These are phyloP conservation scores for Smithornis capensis DNA, from an alignment of 2,113 vertebrate species.

Conservation along the genomic window DNA sequence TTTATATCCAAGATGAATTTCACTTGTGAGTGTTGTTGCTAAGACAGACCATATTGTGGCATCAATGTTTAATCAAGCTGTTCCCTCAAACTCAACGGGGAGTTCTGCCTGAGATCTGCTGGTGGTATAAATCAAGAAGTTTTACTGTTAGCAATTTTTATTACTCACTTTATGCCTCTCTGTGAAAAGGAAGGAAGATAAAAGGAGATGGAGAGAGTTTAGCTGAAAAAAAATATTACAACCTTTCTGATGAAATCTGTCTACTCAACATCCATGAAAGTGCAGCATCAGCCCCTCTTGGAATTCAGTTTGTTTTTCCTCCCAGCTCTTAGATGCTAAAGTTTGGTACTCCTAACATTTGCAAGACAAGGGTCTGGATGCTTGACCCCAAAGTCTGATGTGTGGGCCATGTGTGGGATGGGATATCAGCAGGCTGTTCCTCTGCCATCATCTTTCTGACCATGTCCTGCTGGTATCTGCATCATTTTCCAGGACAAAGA, in stretches of 20 bases:
- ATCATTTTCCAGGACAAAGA: background rate
- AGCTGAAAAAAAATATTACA: background rate
- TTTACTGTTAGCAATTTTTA: conserved; percentile 23
- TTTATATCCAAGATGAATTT: conserved; percentile 39
- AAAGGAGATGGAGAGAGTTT: background rate
- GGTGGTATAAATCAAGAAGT: conserved; percentile 6
- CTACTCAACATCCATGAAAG: background rate
- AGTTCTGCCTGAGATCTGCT: conserved; percentile 13
- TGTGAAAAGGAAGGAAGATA: background rate
- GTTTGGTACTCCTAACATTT: background rate
- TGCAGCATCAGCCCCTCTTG: background rate
- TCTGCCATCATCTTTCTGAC: background rate
- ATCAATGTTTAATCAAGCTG: conserved; percentile 62
- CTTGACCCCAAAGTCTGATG: background rate
- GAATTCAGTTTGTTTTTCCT: background rate
- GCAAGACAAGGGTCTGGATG: background rate
- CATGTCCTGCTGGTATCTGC: background rate
- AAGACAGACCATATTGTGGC: conserved; percentile 51
- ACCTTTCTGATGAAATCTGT: background rate
- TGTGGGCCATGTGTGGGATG: background rate
- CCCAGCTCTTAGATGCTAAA: background rate
- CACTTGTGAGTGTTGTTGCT: conserved; percentile 30
- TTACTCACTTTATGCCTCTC: conserved; percentile 10
- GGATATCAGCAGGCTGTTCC: background rate
- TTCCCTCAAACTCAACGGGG: conserved; percentile 41